Conservation (phyloP, 2,888 invertebrate species). For the Branchipolynoe longqiensis region DNA sequence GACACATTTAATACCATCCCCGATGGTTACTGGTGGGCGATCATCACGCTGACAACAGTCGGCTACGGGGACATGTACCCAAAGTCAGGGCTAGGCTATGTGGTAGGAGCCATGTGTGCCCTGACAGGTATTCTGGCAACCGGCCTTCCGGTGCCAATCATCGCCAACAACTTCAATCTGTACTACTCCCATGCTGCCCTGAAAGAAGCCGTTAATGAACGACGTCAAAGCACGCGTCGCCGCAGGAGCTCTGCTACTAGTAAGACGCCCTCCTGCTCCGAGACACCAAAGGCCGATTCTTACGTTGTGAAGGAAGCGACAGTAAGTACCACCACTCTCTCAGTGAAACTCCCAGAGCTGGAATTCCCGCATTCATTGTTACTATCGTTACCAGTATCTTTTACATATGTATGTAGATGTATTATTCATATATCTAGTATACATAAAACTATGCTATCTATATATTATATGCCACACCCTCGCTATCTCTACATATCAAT, state of each 20-base stretch:
- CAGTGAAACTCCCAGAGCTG: neutral
- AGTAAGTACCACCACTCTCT: constrained; percentile 22
- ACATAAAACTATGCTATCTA: neutral
- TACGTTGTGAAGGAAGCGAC: constrained; percentile 58
- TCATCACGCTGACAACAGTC: constrained; percentile 75
- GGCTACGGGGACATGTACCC: constrained; percentile 77
- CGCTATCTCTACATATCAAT: neutral
- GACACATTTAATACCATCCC: constrained; percentile 69
- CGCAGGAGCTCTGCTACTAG: constrained; percentile 32
- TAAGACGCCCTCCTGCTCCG: constrained; percentile 24
- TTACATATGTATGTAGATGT: neutral
- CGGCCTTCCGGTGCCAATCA: constrained; percentile 76
- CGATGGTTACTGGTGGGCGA: constrained; percentile 73
- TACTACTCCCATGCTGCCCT: constrained; percentile 70
- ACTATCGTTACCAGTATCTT: neutral
- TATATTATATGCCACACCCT: neutral
- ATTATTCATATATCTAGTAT: constrained; percentile 2
- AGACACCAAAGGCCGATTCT: constrained; percentile 45
- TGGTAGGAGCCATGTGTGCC: constrained; percentile 74
- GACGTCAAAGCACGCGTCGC: constrained; percentile 41
- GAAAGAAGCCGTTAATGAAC: constrained; percentile 63
- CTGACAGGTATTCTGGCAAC: constrained; percentile 74
- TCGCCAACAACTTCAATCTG: constrained; percentile 73
- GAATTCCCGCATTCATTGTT: neutral
- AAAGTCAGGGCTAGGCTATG: constrained; percentile 71